Base-by-base conservation (phyloP, 2,113 vertebrate species). In the Oncorhynchus clarkii region DNA sequence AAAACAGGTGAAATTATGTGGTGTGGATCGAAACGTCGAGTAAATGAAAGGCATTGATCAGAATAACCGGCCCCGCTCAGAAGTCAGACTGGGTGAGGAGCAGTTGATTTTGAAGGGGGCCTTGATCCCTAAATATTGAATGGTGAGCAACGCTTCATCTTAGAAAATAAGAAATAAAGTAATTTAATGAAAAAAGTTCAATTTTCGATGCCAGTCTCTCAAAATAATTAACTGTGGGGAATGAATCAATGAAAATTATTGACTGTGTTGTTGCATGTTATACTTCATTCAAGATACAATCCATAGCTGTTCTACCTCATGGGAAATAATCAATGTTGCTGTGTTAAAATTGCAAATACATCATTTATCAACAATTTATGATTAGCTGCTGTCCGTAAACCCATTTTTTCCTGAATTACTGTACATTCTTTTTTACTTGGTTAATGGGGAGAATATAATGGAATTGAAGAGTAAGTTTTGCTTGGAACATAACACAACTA, bases 41-140 rank as follows among this genome's bases (percentile, higher is more conserved):
- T 67, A 67, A 67, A 67, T 67, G 13, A 67, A 67, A 67, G 26
- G 14, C 27, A 67, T 67, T 67, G 65, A 67, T 67, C 27, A 67
- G 65, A 24, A 67, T 67, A 67, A 31, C 65, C 16, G 14, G 9
- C 26, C 65, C 27, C 14, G 12, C 8, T 67, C 26, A 16, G 24
- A 67, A 14, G 65, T 31, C 65, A 5, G 24, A 26, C 65, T 31
- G 65, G 14, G 26, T 29, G 27, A 22, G 12, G 13, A 29, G 65
- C 3, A 57, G 54, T 57, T 14, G 14, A 57, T 57, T 57, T 14
- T 20, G 54, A 20, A 57, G 2, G 18, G 54, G 18, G 54, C 54
- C 20, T 57, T 57, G 13, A 20, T 16, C 12, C 18, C 18, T 13
- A 57, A 57, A 57, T 57, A 57, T 57, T 57, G 54, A 57, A 57